These are phyloP conservation scores for Rhogogaster chlorosoma DNA, from an alignment of 2,888 invertebrate genomes.

Conservation along the genomic window DNA sequence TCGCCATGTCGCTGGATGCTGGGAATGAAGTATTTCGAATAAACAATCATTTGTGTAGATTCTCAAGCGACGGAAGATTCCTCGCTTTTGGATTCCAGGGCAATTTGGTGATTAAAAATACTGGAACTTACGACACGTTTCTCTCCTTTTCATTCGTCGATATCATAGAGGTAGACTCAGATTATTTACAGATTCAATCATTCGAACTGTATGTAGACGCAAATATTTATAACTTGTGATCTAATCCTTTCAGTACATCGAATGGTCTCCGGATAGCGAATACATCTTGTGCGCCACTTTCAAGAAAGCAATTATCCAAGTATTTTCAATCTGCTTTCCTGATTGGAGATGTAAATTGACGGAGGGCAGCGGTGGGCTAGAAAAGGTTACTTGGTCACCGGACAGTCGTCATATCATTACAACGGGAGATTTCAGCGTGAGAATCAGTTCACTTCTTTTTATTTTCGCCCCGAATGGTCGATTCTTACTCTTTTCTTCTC, in stretches of 20 bases:
- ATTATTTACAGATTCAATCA: background rate
- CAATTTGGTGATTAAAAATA: constrained; percentile 67
- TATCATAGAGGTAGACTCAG: constrained; percentile 72
- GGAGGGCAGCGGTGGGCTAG: constrained; percentile 79
- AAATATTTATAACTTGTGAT: constrained; percentile 17
- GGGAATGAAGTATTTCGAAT: constrained; percentile 60
- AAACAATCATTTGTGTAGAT: constrained; percentile 66
- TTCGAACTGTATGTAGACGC: background rate
- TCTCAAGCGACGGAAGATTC: constrained; percentile 68
- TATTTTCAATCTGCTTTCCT: constrained; percentile 78
- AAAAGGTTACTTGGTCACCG: constrained; percentile 78
- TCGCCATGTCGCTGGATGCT: constrained; percentile 14
- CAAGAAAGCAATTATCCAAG: constrained; percentile 72
- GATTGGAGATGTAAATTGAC: constrained; percentile 81
- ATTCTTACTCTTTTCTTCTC: background rate
- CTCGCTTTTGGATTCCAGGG: constrained; percentile 68
- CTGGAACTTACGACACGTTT: constrained; percentile 61
- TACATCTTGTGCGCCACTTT: constrained; percentile 72
- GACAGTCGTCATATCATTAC: constrained; percentile 79
- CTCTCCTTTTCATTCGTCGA: constrained; percentile 67
- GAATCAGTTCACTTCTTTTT: constrained; percentile 25
- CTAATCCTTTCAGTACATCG: constrained; percentile 65
- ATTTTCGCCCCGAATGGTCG: background rate
- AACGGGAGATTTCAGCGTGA: constrained; percentile 79
- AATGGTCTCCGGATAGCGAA: constrained; percentile 75